These are phyloP conservation scores for Miichthys miiuy DNA, from an alignment of 2,797 vertebrate species.

Conservation along the genomic window DNA sequence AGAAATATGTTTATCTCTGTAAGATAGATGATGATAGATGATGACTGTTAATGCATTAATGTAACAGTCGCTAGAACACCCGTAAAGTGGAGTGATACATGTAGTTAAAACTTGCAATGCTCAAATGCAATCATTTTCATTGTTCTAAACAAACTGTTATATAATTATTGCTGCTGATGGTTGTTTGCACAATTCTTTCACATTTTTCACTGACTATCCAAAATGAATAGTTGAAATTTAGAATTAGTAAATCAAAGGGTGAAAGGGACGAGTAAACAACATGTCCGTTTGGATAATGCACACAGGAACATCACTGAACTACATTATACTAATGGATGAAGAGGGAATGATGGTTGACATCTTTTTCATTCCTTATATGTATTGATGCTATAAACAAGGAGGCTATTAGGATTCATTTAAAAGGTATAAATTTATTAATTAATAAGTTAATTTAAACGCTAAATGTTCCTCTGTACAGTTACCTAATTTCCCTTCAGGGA, in stretches of 20 bases:
- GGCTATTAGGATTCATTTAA: background rate
- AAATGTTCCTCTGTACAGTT: background rate
- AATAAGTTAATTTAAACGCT: background rate
- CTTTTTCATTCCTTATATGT: background rate
- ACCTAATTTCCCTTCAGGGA: no score
- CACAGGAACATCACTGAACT: slow-evolving; percentile 45
- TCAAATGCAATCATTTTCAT: no score
- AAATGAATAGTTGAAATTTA: background rate
- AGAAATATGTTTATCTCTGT: no score
- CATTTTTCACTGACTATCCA: background rate
- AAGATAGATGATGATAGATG: no score
- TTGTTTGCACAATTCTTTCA: background rate
- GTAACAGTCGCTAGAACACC: no score
- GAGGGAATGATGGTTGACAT: no score
- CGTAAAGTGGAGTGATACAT: no score
- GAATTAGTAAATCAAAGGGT: background rate
- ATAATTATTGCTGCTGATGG: background rate
- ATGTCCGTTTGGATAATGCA: slow-evolving; percentile 29
- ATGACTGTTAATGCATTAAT: no score
- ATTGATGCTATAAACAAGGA: background rate
- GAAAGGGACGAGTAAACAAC: background rate
- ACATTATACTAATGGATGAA: slow-evolving; percentile 18
- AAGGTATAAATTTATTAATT: background rate
- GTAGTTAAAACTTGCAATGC: no score
- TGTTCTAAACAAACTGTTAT: no score